Evolutionary conservation across 2,888 invertebrate species (phyloP).

Genomic region (Strigamia crassipes): DNA sequence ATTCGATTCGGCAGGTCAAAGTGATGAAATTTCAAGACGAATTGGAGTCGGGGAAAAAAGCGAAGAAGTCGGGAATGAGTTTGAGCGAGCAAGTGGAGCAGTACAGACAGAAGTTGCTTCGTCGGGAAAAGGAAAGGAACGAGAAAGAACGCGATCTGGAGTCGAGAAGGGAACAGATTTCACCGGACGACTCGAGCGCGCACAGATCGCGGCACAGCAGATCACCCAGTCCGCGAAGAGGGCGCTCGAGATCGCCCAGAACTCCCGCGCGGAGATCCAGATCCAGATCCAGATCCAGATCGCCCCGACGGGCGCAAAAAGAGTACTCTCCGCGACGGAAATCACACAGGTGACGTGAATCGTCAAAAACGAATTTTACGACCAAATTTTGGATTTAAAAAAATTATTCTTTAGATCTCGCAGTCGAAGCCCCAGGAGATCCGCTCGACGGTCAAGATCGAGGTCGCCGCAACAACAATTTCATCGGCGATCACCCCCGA

Average conservation of each 20-base stretch:
- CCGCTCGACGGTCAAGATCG: slow-evolving; percentile 50
- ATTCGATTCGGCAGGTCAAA: slow-evolving; percentile 68
- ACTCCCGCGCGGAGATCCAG: slow-evolving; percentile 36
- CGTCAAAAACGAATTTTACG: no score
- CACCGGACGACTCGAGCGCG: slow-evolving; percentile 46
- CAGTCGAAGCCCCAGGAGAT: slow-evolving; percentile 52
- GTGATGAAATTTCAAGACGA: slow-evolving; percentile 96
- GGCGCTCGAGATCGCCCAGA: slow-evolving; percentile 47
- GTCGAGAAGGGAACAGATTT: slow-evolving; percentile 44
- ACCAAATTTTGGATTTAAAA: no score
- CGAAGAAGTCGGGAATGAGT: slow-evolving; percentile 73
- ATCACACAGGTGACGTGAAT: slow-evolving; percentile 51
- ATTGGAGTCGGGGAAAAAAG: slow-evolving; percentile 80
- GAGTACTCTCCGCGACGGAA: slow-evolving; percentile 49
- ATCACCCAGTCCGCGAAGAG: slow-evolving; percentile 49
- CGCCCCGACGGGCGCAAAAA: slow-evolving; percentile 47
- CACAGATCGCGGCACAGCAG: slow-evolving; percentile 47
- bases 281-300: slow-evolving; percentile 48
- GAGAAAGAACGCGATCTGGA: slow-evolving; percentile 47
- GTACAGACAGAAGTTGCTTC: slow-evolving; percentile 77
- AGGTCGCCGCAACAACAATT: slow-evolving; percentile 51
- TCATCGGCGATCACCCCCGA: slow-evolving; percentile 49
- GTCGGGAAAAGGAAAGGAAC: slow-evolving; percentile 25
- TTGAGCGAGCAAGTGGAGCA: slow-evolving; percentile 82
- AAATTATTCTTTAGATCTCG: slow-evolving; percentile 49